Conservation (phyloP, 2,888 invertebrate genomes). For the Xanthia icteritia region DNA sequence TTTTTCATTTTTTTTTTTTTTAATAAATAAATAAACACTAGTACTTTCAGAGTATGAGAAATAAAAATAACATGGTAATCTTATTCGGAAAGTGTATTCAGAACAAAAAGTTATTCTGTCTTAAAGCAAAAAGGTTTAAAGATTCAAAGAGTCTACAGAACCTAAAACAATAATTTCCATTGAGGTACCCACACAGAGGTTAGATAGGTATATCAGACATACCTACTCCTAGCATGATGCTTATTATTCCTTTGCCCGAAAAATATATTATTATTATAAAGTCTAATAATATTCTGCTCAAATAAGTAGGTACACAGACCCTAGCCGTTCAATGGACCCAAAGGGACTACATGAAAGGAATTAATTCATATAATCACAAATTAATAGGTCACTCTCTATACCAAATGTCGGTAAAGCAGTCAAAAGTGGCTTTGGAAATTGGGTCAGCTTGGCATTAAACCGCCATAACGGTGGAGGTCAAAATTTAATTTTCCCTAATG, state of each 20-base stretch:
- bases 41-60: too few relatives aligned
- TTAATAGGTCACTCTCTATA: slow-evolving; percentile 60
- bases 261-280: slow-evolving; percentile 27
- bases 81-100: slow-evolving; percentile 4
- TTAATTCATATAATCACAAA: slow-evolving; percentile 62
- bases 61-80: not conserved
- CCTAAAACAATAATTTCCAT: slow-evolving; percentile 8
- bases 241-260: slow-evolving; percentile 28
- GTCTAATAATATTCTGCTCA: slow-evolving; percentile 7
- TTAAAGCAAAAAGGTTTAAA: not conserved
- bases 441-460: slow-evolving; percentile 55
- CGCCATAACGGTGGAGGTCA: slow-evolving; percentile 71
- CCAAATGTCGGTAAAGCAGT: slow-evolving; percentile 62
- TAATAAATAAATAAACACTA: too few relatives aligned
- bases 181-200: not conserved
- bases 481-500: slow-evolving; percentile 85
- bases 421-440: slow-evolving; percentile 59
- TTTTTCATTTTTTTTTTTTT: too few relatives aligned
- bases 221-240: not conserved
- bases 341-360: slow-evolving; percentile 63
- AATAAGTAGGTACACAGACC: slow-evolving; percentile 3
- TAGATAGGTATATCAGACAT: not conserved
- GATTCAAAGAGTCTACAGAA: not conserved
- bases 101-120: slow-evolving; percentile 9
- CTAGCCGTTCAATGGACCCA: slow-evolving; percentile 38